phyloP scores from a whole-genome alignment of 2,113 vertebrate genomes.

The Gopherus flavomarginatus region DNA sequence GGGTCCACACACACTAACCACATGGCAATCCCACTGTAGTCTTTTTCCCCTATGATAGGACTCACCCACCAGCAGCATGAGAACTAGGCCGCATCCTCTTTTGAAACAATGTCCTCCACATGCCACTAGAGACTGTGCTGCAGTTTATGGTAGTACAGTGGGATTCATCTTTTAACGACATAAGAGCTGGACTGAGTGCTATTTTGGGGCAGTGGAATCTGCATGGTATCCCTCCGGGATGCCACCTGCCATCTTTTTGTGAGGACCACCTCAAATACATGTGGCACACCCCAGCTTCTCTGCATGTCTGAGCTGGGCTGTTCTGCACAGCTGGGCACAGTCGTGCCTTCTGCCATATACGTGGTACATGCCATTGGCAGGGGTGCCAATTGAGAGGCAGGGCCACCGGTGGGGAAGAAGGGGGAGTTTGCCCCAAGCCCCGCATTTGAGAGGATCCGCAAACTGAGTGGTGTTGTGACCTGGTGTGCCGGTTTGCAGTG shows the following conservation, averaged over 20 bases:
- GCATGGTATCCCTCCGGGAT: background rate
- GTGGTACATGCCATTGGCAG: background rate
- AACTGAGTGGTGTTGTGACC: background rate
- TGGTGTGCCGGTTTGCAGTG: background rate
- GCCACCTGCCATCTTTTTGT: background rate
- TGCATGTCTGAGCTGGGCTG: background rate
- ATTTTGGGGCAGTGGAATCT: background rate
- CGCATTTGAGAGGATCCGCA: background rate
- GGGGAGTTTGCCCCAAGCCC: background rate
- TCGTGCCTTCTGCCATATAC: background rate
- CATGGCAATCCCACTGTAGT: rapidly evolving
- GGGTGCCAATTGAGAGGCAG: background rate
- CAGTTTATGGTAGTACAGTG: background rate
- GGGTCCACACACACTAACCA: background rate
- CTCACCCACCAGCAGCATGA: rapidly evolving
- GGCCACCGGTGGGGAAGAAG: background rate
- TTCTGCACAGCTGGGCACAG: background rate
- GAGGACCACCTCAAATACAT: rapidly evolving
- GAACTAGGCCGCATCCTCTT: background rate
- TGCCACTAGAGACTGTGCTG: background rate
- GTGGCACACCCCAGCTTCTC: background rate
- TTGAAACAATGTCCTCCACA: background rate
- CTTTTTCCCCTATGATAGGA: background rate
- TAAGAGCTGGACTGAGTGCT: background rate
- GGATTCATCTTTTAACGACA: background rate